Evolutionary conservation across 1,140 invertebrate genomes (phyloP), one percentile per base, ranked within the genome.

Genomic region (Drosophila paulistorum): DNA sequence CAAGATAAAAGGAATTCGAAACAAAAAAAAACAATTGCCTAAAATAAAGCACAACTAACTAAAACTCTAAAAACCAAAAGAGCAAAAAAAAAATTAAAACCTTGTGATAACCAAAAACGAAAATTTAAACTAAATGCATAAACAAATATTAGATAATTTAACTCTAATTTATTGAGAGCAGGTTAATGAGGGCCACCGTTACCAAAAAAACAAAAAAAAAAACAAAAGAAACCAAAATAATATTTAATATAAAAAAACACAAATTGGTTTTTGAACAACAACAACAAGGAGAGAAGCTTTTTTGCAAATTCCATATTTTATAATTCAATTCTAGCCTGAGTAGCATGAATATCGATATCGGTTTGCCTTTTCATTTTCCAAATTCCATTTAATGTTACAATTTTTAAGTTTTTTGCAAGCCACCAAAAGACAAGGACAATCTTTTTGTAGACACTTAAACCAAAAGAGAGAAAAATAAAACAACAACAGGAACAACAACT

Each of bases 181-280:
- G 82, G 82, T 86, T 86, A 85, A 68, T 86, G 78, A 86, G 78
- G 82, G 82, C 82, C 82, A 86, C 78, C 75, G 75, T 85, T 85
- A 81, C 33, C 42, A 85, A 59, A 5, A 33, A 33, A 58, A 58
- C 7, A 33, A 35, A 58, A 58, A 14, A 59, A 13, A 17, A 86
- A 86, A 71, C 76, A 68, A 85, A 72, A 41, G 71, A 74, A 70
- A 61, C 68, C 68, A 83, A 70, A 55, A 14, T 33, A 57, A 14
- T 59, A 20, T 59, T 59, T 37, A 37, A 17, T 33, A 63, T 48
- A 20, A 39, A 39, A 13, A 39, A 39, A 10, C 17, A 51, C 7
- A 51, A 51, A 51, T 51, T 51, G 45, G 17, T 48, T 48, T 48
- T 48, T 48, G 9, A 48, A 48, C 45, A 51, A 23, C 45, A 51